A percentile compares a stretch with the other conserved stretches of the same genome.
phyloP scores from a whole-genome alignment of 1,140 invertebrate genomes.

The Plutomurus gul region DNA sequence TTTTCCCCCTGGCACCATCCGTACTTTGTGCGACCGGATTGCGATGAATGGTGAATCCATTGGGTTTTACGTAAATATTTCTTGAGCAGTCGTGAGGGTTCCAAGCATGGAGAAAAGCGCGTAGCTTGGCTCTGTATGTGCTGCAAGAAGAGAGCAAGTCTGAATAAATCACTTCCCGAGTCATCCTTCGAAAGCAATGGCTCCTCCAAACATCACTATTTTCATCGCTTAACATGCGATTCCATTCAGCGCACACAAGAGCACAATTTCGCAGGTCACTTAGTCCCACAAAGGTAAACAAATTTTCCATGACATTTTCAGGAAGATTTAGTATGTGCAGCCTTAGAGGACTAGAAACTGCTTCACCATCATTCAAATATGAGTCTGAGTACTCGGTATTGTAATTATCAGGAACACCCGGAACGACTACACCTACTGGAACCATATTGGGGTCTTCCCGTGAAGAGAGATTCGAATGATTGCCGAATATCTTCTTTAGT shows the following conservation, averaged over 20 bases:
- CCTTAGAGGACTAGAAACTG: slow-evolving; percentile 55
- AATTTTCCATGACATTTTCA: slow-evolving; percentile 84
- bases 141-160: slow-evolving; percentile 86
- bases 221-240: slow-evolving; percentile 86
- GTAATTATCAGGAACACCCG: background rate
- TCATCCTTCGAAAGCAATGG: slow-evolving; percentile 83
- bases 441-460: background rate
- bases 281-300: slow-evolving; percentile 91
- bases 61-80: slow-evolving; percentile 95
- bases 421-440: background rate
- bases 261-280: slow-evolving; percentile 85
- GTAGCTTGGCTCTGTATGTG: slow-evolving; percentile 91
- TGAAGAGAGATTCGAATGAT: background rate
- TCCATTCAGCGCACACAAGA: slow-evolving; percentile 93
- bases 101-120: slow-evolving; percentile 95
- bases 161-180: slow-evolving; percentile 88
- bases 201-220: slow-evolving; percentile 94
- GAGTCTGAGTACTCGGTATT: background rate
- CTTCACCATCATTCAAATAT: background rate
- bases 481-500: background rate
- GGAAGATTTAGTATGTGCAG: slow-evolving; percentile 60
- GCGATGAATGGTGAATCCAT: slow-evolving; percentile 95
- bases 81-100: slow-evolving; percentile 95
- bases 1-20: slow-evolving; percentile 92
- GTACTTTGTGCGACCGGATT: slow-evolving; percentile 99